Percentiles rank a stretch among this genome's conserved stretches.
These are phyloP conservation scores for Amphimallon solstitiale DNA, from an alignment of 2,888 invertebrate species.

Conservation along the genomic window DNA sequence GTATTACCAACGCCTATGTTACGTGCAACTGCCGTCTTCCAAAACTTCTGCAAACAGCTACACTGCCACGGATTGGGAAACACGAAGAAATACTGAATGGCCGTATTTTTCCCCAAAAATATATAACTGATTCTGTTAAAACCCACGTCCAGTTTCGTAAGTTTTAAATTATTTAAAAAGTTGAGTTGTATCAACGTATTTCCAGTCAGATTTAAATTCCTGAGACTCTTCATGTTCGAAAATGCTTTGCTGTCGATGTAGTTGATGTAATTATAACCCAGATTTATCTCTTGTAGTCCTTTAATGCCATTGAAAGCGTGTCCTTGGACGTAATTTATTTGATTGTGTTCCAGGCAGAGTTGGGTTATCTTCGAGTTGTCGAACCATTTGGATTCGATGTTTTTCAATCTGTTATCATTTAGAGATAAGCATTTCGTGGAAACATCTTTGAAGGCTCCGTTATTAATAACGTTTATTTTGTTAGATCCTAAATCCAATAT, in stretches of 20 bases:
- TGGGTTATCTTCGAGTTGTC: constrained; percentile 5
- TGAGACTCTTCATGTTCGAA: not conserved
- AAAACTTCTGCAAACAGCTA: constrained; percentile 27
- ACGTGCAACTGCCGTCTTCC: constrained; percentile 8
- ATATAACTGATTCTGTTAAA: constrained; percentile 35
- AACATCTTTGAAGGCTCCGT: constrained; percentile 8
- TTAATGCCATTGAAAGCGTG: constrained; percentile 22
- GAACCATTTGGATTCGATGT: constrained; percentile 24
- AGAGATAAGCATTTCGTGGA: constrained; percentile 2
- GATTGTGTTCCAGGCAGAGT: constrained; percentile 9
- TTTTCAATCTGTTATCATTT: constrained; percentile 24
- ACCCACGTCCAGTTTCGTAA: constrained; percentile 26
- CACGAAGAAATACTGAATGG: constrained; percentile 24
- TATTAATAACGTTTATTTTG: constrained; percentile 3
- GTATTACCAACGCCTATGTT: constrained; percentile 26
- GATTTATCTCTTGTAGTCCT: constrained; percentile 6
- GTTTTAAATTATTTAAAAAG: constrained; percentile 16
- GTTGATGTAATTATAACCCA: constrained; percentile 27
- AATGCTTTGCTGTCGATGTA: constrained; percentile 24
- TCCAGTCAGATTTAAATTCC: constrained; percentile 18
- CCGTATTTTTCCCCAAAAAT: not conserved
- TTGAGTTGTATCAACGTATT: constrained; percentile 29
- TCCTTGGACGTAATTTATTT: constrained; percentile 13
- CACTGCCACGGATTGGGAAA: constrained; percentile 36
- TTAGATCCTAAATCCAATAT: constrained; percentile 20